phyloP scores from a whole-genome alignment of 2,888 invertebrate genomes.

The Callyntrura guangdongensis region DNA sequence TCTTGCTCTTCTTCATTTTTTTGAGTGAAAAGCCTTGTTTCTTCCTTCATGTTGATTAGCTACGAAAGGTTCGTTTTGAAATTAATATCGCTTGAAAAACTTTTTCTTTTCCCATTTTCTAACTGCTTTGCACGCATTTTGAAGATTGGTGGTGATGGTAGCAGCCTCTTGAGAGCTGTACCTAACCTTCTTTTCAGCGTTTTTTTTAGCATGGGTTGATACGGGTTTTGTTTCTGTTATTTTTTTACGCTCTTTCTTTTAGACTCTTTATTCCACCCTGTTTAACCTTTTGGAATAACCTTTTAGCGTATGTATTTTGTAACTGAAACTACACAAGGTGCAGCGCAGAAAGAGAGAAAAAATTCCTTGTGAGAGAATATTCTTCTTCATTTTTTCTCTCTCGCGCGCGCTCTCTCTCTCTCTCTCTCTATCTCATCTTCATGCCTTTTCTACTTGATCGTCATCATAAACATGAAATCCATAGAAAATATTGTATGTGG shows the following conservation, averaged over 20 bases:
- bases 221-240: not conserved
- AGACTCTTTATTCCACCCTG: not conserved
- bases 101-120: not conserved
- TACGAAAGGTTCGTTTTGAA: constrained; percentile 78
- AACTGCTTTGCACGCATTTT: not conserved
- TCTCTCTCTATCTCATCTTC: too few species aligned
- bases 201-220: not conserved
- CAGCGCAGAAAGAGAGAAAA: too few species aligned
- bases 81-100: constrained; percentile 38
- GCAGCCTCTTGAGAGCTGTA: not conserved
- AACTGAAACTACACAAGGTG: not conserved
- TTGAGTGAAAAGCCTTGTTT: constrained; percentile 72
- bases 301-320: not conserved
- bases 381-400: not conserved
- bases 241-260: not conserved
- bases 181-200: too few species aligned
- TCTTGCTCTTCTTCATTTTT: constrained; percentile 19
- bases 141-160: not conserved
- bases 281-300: not conserved
- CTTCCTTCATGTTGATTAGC: constrained; percentile 80
- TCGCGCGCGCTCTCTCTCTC: too few species aligned
- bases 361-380: not conserved
- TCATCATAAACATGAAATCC: not conserved
- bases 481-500: not conserved
- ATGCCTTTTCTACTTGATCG: not conserved